Evolutionary conservation across 2,113 vertebrate genomes (phyloP).

Genomic region (Mobula birostris): DNA sequence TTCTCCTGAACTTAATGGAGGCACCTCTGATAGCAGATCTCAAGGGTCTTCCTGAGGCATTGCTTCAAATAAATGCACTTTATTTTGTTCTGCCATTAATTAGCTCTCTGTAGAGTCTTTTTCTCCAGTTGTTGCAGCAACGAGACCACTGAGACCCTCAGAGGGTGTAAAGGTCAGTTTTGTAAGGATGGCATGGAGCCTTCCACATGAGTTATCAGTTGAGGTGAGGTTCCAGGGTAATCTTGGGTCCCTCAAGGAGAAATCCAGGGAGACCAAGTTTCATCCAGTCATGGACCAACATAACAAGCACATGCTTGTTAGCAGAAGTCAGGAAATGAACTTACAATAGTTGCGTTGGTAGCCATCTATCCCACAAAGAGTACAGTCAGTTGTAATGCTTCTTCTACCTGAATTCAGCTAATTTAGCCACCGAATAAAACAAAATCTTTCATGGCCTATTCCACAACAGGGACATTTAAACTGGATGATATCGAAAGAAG

Average conservation of each 20-base stretch:
- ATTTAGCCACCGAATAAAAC: background rate
- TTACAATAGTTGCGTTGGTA: background rate
- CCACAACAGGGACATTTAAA: background rate
- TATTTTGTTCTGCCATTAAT: background rate
- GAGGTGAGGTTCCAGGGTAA: background rate
- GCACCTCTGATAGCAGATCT: too few relatives aligned
- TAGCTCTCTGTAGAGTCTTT: background rate
- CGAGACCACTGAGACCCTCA: background rate
- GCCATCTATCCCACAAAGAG: background rate
- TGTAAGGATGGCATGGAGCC: background rate
- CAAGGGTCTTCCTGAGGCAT: too few relatives aligned
- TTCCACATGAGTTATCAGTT: background rate
- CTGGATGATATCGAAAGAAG: background rate
- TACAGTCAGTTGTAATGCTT: background rate
- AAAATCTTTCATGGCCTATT: background rate
- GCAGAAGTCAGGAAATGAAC: background rate
- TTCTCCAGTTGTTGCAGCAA: background rate
- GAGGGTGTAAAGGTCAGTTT: background rate
- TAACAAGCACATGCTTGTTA: background rate
- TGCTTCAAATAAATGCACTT: background rate
- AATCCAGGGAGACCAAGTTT: background rate
- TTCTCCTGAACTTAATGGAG: too few relatives aligned
- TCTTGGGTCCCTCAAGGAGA: background rate
- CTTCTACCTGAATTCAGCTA: background rate
- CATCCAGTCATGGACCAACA: background rate